Base-by-base conservation (phyloP, 1,140 invertebrate genomes). In the Anadara kagoshimensis region DNA sequence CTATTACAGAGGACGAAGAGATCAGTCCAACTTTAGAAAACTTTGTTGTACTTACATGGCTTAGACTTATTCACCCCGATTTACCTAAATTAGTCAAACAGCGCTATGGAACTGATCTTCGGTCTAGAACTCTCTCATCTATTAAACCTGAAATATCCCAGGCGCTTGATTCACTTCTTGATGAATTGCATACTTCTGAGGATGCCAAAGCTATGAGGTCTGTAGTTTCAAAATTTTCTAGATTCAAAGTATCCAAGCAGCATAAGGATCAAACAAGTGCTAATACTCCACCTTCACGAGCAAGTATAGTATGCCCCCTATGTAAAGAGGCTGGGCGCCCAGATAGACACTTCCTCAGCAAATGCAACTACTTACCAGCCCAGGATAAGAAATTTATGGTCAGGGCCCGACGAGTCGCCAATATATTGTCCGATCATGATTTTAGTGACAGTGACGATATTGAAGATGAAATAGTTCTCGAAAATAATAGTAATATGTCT, bases 121-220 rank as follows among this genome's bases (percentile, higher is more conserved):
- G 75, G 0, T 69, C 71, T 3, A 14, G 69, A 4, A 81, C 76
- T 12, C 66, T 83, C 10, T 72, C 81, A 18, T 76, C 79, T 1
- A 71, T 81, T 7, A 83, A 83, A 66, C 79, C 81, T 3, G 77
- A 83, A 49, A 78, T 81, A 8, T 78, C 79, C 12, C 59, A 72
- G 36, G 69, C 51, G 0, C 22, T 56, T 3, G 49, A 57, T 2
- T 57, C 62, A 47, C 43, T 72, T 0, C 41, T 64, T 8, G 69
- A 65, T 1, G 61, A 65, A 58, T 14, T 72, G 5, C 41, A 24
- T 3, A 14, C 49, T 10, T 18, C 12, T 8, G 61, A 64, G 10
- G 69, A 72, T 49, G 62, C 59, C n/a, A 72, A 57, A 41, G 36
- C 36, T 5, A 61, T 67, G 65, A 20, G 65, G 16, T 10, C 54